Percentiles rank a stretch among this genome's conserved stretches.
Evolutionary conservation across 2,888 invertebrate genomes (phyloP).

Genomic region (Nebria brevicollis): DNA sequence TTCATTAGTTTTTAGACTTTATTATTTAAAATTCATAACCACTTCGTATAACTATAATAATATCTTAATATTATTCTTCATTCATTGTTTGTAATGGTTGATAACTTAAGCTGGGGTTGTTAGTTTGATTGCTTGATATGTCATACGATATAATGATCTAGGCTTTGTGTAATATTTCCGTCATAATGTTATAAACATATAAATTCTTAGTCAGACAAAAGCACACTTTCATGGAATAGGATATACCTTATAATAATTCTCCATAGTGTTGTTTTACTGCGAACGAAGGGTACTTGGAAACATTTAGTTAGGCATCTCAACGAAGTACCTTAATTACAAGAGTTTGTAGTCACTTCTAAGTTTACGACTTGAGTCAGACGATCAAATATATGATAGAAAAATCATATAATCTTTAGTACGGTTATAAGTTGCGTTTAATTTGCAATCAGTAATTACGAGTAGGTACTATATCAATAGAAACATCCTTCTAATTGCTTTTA

Average conservation of each 20-base stretch:
- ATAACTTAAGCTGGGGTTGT: too few species aligned
- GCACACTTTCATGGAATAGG: neutral
- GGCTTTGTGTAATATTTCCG: neutral
- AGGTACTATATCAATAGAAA: too few species aligned
- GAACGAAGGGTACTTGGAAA: neutral
- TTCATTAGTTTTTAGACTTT: too few species aligned
- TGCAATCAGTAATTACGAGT: too few species aligned
- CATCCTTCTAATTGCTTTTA: too few species aligned
- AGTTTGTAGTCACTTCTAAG: neutral
- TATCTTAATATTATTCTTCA: too few species aligned
- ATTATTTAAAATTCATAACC: too few species aligned
- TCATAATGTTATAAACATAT: neutral
- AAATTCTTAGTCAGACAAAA: neutral
- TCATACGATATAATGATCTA: neutral
- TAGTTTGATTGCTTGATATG: neutral
- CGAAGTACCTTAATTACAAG: neutral
- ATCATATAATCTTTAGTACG: too few species aligned
- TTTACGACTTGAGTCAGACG: neutral
- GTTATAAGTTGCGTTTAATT: too few species aligned
- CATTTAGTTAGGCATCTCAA: neutral
- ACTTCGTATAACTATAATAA: too few species aligned
- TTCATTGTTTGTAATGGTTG: too few species aligned
- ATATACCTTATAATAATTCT: neutral
- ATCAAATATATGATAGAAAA: too few species aligned
- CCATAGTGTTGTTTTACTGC: neutral